These are phyloP conservation scores for Acanthosoma haemorrhoidale DNA, from an alignment of 2,888 invertebrate genomes.

Conservation along the genomic window DNA sequence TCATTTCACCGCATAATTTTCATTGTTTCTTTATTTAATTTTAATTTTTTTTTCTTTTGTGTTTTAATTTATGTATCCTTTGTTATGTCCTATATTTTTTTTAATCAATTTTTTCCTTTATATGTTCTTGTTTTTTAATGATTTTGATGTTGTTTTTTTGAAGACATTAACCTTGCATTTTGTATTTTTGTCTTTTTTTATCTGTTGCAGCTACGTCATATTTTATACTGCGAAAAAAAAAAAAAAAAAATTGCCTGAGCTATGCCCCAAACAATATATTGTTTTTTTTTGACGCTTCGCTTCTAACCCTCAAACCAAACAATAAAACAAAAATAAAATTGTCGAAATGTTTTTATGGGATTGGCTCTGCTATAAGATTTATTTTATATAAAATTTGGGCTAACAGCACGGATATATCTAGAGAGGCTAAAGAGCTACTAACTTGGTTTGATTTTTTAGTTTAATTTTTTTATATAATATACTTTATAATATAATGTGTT, in stretches of 20 bases:
- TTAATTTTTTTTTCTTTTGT: neutral
- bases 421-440: constrained; percentile 18
- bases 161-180: constrained; percentile 28
- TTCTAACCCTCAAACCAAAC: constrained; percentile 15
- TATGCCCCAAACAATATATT: neutral
- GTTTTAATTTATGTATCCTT: neutral
- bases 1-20: neutral
- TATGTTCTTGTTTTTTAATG: constrained; percentile 15
- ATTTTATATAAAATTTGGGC: neutral
- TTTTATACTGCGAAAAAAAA: neutral
- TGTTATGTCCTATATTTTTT: constrained; percentile 1
- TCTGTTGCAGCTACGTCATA: constrained; percentile 30
- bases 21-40: neutral
- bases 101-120: constrained; percentile 15
- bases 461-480: constrained; percentile 2
- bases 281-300: constrained; percentile 17
- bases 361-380: neutral
- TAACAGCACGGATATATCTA: constrained; percentile 28
- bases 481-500: neutral
- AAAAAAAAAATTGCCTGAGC: constrained; percentile 1
- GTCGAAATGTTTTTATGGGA: constrained; percentile 3
- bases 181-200: constrained; percentile 33
- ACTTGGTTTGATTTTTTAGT: constrained; percentile 24
- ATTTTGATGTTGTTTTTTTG: constrained; percentile 26
- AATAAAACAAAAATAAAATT: neutral